Conservation (phyloP, 2,113 vertebrate genomes). For the Corydoras maculifer region DNA sequence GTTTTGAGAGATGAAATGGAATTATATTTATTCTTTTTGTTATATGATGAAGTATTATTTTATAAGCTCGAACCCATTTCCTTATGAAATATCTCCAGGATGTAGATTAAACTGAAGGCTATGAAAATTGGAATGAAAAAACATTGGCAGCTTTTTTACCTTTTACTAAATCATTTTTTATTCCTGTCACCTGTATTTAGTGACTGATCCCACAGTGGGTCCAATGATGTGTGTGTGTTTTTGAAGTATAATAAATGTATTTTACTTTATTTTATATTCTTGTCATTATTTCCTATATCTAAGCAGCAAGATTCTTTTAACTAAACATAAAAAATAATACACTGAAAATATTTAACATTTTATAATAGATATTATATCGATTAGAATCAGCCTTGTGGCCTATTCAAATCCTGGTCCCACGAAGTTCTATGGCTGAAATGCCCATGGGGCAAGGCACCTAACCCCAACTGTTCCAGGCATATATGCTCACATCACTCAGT, state of each 20-base stretch:
- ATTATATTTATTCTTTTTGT: conserved; percentile 48
- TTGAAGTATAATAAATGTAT: conserved; percentile 49
- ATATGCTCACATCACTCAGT: too few species aligned
- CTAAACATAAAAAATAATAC: too few species aligned
- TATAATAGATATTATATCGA: too few species aligned
- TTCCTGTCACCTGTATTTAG: conserved; percentile 29
- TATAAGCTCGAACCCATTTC: conserved; percentile 32
- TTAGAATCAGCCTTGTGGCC: too few species aligned
- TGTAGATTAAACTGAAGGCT: conserved; percentile 29
- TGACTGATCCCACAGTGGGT: conserved; percentile 24
- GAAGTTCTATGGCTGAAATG: too few species aligned
- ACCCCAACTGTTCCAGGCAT: too few species aligned
- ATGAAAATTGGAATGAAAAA: conserved; percentile 36
- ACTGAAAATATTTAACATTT: too few species aligned
- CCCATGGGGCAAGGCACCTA: too few species aligned
- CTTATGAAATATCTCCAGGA: conserved; percentile 21
- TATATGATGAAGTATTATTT: conserved; percentile 58
- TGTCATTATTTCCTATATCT: neutral
- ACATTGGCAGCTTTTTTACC: conserved; percentile 40
- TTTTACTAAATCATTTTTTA: conserved; percentile 6
- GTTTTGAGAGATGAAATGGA: conserved; percentile 29
- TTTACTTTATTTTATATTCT: conserved; percentile 41
- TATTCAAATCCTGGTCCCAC: too few species aligned
- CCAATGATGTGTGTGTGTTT: conserved; percentile 23
- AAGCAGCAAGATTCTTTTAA: too few species aligned